Base-by-base conservation (phyloP, 2,113 vertebrate genomes). In the Paradoxurus hermaphroditus region DNA sequence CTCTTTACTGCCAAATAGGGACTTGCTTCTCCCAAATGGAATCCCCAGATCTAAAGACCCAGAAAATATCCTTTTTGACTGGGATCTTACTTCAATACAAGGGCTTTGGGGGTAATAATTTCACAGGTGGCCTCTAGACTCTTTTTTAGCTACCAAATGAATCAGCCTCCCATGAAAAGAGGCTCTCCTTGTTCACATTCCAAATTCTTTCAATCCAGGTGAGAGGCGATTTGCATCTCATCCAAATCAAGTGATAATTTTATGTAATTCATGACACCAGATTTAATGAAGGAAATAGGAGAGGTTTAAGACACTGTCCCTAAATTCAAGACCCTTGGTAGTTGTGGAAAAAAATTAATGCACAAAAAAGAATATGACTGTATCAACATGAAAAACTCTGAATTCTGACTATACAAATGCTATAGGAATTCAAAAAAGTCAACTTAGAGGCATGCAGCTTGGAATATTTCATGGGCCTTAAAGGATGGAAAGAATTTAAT, bases 211-310 rank as follows among this genome's bases (percentile, higher is more conserved):
- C 34, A 86, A 77, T 67, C 11, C 25, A 86, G 39, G 41, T 93
- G 49, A 73, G 62, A 91, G 91, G 39, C 65, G 14, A 86, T 87
- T 70, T 41, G 13, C 56, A 86, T 87, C 49, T 92, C 41, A 92
- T 67, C 3, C 18, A 90, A 49, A 91, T 77, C 46, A 87, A 39
- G 44, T 82, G 18, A 90, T 65, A 90, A 90, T 91, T 96, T 75
- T 83, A 51, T 49, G 27, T 31, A 89, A 16, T 91, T 89, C 18
- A 72, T 89, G 92, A 98, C 73, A 7, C 95, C n/a, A 67, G 12
- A 94, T 51, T 94, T 56, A 85, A 87, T 4, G 41, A 90, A 92
- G 29, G 9, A 93, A 95, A 84, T 29, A 56, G 18, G 49, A 79
- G 10, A 39, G 5, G 29, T 41, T 49, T 51, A 86, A 53, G 18